phyloP scores from a whole-genome alignment of 2,888 invertebrate species.

The Ochlodes sylvanus region DNA sequence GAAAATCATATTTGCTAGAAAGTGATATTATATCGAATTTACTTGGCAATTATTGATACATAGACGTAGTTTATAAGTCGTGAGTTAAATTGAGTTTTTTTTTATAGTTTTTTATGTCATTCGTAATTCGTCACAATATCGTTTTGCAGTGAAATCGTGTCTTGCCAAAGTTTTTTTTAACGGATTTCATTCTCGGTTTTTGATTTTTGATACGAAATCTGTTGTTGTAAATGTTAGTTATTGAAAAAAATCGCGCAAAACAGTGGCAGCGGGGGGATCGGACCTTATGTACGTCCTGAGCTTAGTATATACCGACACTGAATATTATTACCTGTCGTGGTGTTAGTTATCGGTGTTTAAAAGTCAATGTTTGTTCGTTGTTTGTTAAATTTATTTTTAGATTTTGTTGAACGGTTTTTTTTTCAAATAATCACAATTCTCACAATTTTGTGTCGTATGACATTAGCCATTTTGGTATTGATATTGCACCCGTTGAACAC shows the following conservation, averaged over 20 bases:
- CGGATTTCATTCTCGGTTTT: constrained; percentile 35
- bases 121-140: constrained; percentile 52
- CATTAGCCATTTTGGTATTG: background rate
- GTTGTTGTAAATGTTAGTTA: constrained; percentile 21
- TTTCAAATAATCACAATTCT: no score
- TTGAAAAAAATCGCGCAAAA: background rate
- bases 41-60: constrained; percentile 66
- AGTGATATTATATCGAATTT: constrained; percentile 82
- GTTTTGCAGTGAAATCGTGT: constrained; percentile 49
- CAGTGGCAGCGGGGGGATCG: background rate
- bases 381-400: no score
- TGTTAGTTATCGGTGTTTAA: no score
- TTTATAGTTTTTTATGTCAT: constrained; percentile 4
- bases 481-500: background rate
- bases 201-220: constrained; percentile 37
- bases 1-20: constrained; percentile 50
- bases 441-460: no score
- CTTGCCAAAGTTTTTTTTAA: constrained; percentile 67
- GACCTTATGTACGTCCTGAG: background rate
- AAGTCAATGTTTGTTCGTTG: no score
- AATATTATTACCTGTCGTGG: no score
- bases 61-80: constrained; percentile 52
- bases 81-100: constrained; percentile 42
- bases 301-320: background rate
- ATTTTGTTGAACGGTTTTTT: no score